Base-by-base conservation (phyloP, 2,797 vertebrate species). In the Hyperoplus lanceolatus region DNA sequence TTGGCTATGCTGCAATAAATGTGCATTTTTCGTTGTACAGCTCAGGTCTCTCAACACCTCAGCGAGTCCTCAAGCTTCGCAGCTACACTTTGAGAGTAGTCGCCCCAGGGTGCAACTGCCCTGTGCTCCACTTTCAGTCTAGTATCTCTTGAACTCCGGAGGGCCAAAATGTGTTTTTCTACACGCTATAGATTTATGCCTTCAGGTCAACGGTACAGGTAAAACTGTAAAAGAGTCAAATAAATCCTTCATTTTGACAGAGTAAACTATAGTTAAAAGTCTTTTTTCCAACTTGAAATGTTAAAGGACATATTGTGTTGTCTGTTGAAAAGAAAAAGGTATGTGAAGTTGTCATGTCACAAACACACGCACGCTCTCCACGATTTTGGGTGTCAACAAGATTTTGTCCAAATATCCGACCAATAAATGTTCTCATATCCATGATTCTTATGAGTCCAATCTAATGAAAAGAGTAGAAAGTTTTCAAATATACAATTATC, bases 211-310 rank as follows among this genome's bases (percentile, higher is more conserved):
- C 13, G 45, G 41, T 60, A 50, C 1, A 10, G 60, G 39, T 39
- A 56, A 12, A 56, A 36, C n/a, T 67, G 39, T 56, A 58, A 56
- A 14, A 42, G 45, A 48, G 38, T 0, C 11, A 13, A 50, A 85
- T 73, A 67, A 83, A 79, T 85, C 61, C 41, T 39, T 42, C 45
- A 50, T 29, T 29, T 29, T 29, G 29, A n/a, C 16, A 51, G 16
- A n/a, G n/a, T 18, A 10, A n/a, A 42, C 41, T 5, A 43, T 9
- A 43, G 42, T 41, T 9, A 41, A 58, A 16, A 14, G n/a, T 43
- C 1, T n/a, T 57, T 6, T 4, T 49, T 49, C 50, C 73, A 63
- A 85, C 68, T 21, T 21, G 21, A 21, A 21, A 21, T 21, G 56
- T 46, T 51, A 16, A 51, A 42, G 56, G 13, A n/a, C 62, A 62